phyloP scores from a whole-genome alignment of 2,797 vertebrate genomes.

The Sardinella longiceps region DNA sequence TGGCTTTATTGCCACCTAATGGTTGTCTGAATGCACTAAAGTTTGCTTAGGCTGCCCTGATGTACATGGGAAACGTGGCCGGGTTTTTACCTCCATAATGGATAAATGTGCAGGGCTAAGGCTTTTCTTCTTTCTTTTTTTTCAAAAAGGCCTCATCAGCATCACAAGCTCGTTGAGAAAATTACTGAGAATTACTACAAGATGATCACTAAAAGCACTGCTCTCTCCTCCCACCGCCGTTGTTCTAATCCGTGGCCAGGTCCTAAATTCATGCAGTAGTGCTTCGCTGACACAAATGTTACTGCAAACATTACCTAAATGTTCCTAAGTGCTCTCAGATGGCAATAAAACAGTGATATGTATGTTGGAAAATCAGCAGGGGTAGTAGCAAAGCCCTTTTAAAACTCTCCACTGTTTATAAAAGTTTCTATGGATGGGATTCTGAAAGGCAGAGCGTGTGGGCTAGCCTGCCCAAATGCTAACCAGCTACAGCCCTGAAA shows the following conservation, averaged over 20 bases:
- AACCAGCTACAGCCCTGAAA: neutral
- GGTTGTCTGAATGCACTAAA: constrained; percentile 23
- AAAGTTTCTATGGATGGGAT: constrained; percentile 5
- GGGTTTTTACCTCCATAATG: constrained; percentile 18
- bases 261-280: constrained; percentile 52
- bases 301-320: constrained; percentile 30
- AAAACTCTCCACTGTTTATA: neutral
- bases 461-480: neutral
- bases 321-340: constrained; percentile 66
- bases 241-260: constrained; percentile 66
- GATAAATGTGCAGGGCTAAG: constrained; percentile 6
- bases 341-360: constrained; percentile 55
- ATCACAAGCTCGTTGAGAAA: constrained; percentile 59
- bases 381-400: constrained; percentile 25
- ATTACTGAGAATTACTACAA: constrained; percentile 62
- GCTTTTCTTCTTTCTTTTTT: too few relatives aligned
- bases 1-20: constrained; percentile 27
- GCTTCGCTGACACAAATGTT: constrained; percentile 26
- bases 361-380: constrained; percentile 53
- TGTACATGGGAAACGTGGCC: constrained; percentile 17
- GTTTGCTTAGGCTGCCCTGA: constrained; percentile 27
- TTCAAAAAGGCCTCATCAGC: constrained; percentile 61
- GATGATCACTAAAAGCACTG: constrained; percentile 49
- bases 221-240: constrained; percentile 27
- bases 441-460: neutral